Evolutionary conservation across 2,888 invertebrate species (phyloP).

Genomic region (Luperina nickerlii): DNA sequence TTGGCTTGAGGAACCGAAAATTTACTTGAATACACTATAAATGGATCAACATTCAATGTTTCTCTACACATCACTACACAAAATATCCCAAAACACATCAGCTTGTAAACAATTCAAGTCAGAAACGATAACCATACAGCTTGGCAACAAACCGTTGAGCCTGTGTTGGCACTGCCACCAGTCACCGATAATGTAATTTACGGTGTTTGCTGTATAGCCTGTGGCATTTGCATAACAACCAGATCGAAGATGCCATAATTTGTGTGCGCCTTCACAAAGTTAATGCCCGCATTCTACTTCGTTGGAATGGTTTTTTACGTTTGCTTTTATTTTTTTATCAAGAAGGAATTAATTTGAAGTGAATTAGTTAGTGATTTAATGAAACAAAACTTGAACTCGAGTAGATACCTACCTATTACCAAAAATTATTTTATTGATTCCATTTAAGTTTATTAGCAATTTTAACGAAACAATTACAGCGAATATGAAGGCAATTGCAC

Average conservation of each 20-base stretch:
- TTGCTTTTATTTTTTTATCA: slow-evolving; percentile 25
- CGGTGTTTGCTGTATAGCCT: slow-evolving; percentile 43
- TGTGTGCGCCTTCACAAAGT: slow-evolving; percentile 68
- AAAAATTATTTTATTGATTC: not conserved
- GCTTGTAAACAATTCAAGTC: slow-evolving; percentile 38
- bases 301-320: slow-evolving; percentile 57
- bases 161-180: slow-evolving; percentile 49
- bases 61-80: not conserved
- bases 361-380: not conserved
- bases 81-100: not conserved
- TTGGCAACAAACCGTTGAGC: slow-evolving; percentile 57
- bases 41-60: not conserved
- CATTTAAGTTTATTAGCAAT: not conserved
- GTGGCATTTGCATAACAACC: slow-evolving; percentile 73
- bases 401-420: no score
- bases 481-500: not conserved
- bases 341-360: slow-evolving; percentile 1
- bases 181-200: slow-evolving; percentile 68
- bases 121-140: slow-evolving; percentile 35
- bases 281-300: slow-evolving; percentile 47
- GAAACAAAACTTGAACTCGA: not conserved
- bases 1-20: not conserved
- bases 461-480: not conserved
- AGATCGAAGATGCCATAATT: slow-evolving; percentile 71
- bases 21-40: not conserved